Evolutionary conservation across 2,797 vertebrate species (phyloP), one percentile per base, ranked within the genome.

Genomic region (Macroramphosus scolopax): DNA sequence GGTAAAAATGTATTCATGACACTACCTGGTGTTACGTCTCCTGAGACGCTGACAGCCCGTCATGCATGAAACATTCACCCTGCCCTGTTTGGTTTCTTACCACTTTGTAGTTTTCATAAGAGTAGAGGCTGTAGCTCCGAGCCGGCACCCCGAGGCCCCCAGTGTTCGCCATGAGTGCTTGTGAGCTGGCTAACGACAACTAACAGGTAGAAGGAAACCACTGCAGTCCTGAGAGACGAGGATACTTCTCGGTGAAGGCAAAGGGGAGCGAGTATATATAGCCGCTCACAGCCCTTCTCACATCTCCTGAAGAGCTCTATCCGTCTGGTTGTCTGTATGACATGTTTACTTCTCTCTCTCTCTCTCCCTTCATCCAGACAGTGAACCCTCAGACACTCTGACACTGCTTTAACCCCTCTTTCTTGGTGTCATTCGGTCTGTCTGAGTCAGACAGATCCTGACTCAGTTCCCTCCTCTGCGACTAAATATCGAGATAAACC

Each of bases 81-180:
- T 8, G 10, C 12, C 25, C 13, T 11, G 17, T 5, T 30, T 26
- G 16, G 1, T 45, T 50, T 75, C 93, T 95, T 91, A 97, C 94
- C 92, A 69, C 69, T 91, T 92, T 95, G 77, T 92, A 96, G 82
- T 90, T 89, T 51, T 87, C 63, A 43, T 88, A 91, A 85, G 89
- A 95, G 64, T 88, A 88, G 73, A 78, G 90, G 82, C 93, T 96
- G 75, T 85, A 89, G 75, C 88, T 89, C 72, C 92, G 88, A 51
- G 71, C 14, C 0, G 93, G 91, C 70, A 91, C 86, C 77, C 73
- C 78, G 12, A 93, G 80, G 64, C 62, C 76, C 33, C 64, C 51
- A 14, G 71, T 79, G 70, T 83, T 66, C 25, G 89, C 89, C 93
- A 94, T 93, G 68, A 43, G 66, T 53, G 61, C 63, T 40, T 0